phyloP scores from a whole-genome alignment of 2,888 invertebrate species.

The Diarsia brunnea region DNA sequence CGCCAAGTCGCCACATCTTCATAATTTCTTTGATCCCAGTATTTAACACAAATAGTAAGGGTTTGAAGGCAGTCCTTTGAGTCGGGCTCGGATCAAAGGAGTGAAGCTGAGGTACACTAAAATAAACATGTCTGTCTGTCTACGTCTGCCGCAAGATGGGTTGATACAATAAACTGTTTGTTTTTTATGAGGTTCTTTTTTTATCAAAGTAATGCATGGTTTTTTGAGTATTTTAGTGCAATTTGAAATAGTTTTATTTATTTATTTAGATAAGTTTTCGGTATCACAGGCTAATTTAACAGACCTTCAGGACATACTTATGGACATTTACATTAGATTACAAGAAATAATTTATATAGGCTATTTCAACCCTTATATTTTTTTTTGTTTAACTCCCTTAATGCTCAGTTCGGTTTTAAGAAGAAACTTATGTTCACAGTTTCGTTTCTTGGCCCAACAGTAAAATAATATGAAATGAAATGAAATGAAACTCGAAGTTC shows the following conservation, averaged over 20 bases:
- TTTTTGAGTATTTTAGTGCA: not conserved
- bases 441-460: too few species aligned
- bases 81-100: conserved; percentile 38
- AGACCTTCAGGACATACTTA: too few species aligned
- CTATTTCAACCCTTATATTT: too few species aligned
- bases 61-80: conserved; percentile 47
- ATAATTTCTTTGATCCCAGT: conserved; percentile 32
- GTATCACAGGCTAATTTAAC: not conserved
- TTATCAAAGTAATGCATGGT: not conserved
- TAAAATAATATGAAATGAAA: too few species aligned
- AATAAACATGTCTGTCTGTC: conserved; percentile 41
- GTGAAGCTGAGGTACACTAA: conserved; percentile 28
- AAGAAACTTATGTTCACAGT: not conserved
- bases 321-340: too few species aligned
- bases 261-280: not conserved
- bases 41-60: conserved; percentile 17
- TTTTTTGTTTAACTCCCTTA: not conserved
- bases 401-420: not conserved
- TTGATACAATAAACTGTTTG: not conserved
- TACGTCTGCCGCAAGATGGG: conserved; percentile 2
- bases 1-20: conserved; percentile 9
- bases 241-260: not conserved
- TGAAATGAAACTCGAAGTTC: too few species aligned
- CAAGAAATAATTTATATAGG: too few species aligned
- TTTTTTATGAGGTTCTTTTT: not conserved